Base-by-base conservation (phyloP, 2,113 vertebrate species). In the Charina bottae region DNA sequence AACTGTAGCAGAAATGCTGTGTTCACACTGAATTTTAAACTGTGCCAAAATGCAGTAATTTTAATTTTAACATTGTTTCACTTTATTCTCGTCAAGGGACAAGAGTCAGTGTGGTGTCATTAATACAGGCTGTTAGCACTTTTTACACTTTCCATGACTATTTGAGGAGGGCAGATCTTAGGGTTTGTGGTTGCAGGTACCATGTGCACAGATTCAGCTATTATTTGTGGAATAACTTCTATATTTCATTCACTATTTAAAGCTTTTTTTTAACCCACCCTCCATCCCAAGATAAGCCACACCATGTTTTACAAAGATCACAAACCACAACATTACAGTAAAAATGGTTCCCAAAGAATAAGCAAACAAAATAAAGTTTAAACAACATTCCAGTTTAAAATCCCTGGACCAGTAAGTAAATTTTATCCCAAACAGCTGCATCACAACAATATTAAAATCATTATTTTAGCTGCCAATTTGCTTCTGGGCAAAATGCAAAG, bases 1-100 rank as follows among this genome's bases (percentile, higher is more conserved):
- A 15, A 68, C 91, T 91, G 59, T 68, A 59, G 95, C 93, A 95
- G 92, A 90, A 87, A 84, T 55, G 86, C 92, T 92, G 78, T n/a
- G 58, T 83, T 92, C 91, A 92, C 49, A 28, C 68, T 92, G 91
- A 83, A 88, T 62, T 59, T 88, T 87, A 78, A 91, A 88, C 59
- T n/a, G 2, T 37, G 28, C 46, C 59, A n/a, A 83, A 60, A 78
- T 68, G 21, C 46, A 86, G 15, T 28, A 56, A 78, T n/a, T 28
- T 68, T 28, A 56, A 78, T n/a, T 28, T 68, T 17, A 33, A 56
- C 12, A 68, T 49, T 37, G 3, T 91, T 87, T 55, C 42, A 60
- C 17, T 3, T 13, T 49, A 84, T 55, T 54, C 12, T 78, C 37
- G 72, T 78, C 72, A 91, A 24, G 85, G 85, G 28, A 56, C 4